Evolutionary conservation across 2,113 vertebrate species (phyloP).

Genomic region (Himantopus leucocephalus): DNA sequence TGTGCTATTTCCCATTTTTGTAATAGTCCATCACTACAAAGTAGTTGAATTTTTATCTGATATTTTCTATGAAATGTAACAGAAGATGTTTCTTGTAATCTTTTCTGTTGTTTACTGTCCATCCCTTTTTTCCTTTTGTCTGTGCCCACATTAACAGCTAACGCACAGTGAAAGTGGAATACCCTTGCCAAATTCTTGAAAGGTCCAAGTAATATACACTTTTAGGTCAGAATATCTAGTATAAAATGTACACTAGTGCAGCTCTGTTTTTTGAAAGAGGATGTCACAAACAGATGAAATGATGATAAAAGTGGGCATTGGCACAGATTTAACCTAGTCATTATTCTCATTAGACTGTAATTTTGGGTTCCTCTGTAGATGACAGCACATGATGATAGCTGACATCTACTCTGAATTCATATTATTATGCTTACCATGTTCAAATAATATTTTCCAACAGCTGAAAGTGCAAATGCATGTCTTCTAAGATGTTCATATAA

Average conservation of each 20-base stretch:
- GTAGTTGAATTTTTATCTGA: slow-evolving; percentile 54
- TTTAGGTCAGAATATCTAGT: not conserved
- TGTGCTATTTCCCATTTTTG: slow-evolving; percentile 52
- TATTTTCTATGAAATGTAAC: slow-evolving; percentile 45
- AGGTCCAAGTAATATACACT: not conserved
- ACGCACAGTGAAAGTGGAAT: not conserved
- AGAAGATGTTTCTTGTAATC: slow-evolving; percentile 35
- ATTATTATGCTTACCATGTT: slow-evolving; percentile 3
- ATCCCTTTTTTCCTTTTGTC: not conserved
- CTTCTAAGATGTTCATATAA: slow-evolving; percentile 4
- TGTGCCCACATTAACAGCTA: not conserved
- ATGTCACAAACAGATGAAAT: slow-evolving; percentile 38
- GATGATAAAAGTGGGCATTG: slow-evolving; percentile 17
- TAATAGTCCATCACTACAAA: slow-evolving; percentile 41
- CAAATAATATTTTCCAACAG: slow-evolving; percentile 14
- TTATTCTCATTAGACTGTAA: slow-evolving; percentile 52
- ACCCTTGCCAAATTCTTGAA: not conserved
- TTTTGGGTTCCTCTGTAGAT: slow-evolving; percentile 15
- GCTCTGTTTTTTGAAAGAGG: not conserved
- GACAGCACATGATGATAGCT: not conserved
- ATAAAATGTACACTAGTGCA: not conserved
- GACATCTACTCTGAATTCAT: not conserved
- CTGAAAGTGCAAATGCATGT: not conserved
- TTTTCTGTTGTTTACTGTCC: slow-evolving; percentile 10
- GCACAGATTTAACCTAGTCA: slow-evolving; percentile 28